Base-by-base conservation (phyloP, 2,113 vertebrate genomes). In the Nicator chloris region DNA sequence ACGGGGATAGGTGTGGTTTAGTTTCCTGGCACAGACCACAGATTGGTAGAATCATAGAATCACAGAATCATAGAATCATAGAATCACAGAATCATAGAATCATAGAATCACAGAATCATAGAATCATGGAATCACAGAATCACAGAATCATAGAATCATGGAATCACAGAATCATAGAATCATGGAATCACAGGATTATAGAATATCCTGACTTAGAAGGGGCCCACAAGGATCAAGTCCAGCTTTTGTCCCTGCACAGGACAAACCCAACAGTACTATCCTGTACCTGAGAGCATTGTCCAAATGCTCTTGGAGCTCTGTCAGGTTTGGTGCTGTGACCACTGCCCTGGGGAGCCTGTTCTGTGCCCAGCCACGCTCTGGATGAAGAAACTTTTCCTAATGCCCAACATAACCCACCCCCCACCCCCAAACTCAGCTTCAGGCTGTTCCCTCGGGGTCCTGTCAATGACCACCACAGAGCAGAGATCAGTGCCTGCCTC, bases 351-450 rank as follows among this genome's bases (percentile, higher is more conserved):
- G 30, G n/a, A 53, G 11, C 20, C 24, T 69, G 4, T 15, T 82
- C 70, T 61, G 30, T 53, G 54, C 9, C 17, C 47, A 40, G 31
- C 3, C 45, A 68, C 21, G 2, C 24, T n/a, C n/a, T 35, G 69
- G 11, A 1, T 7, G n/a, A 35, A 47, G 24, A 61, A 54, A 4
- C 3, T 54, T 76, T 27, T 31, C 87, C 47, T 40, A 26, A 35
- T 31, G 2, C 18, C 17, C 47, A 61, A 1, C 5, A 15, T 42
- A 35, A 82, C 49, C 13, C 18, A 40, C 7, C 20, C n/a, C n/a
- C n/a, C n/a, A n/a, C n/a, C n/a, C n/a, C 9, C 26, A 47, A 11
- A 15, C 9, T 5, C 0, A 0, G 10, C 21, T 49, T 54, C 31
- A 31, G 9, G 9, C 54, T 4, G 5, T 42, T 42, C n/a, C 14